A percentile compares a stretch with the other conserved stretches of the same genome.
Conservation (phyloP, 2,797 vertebrate genomes). For the Telmatherina bonti region DNA sequence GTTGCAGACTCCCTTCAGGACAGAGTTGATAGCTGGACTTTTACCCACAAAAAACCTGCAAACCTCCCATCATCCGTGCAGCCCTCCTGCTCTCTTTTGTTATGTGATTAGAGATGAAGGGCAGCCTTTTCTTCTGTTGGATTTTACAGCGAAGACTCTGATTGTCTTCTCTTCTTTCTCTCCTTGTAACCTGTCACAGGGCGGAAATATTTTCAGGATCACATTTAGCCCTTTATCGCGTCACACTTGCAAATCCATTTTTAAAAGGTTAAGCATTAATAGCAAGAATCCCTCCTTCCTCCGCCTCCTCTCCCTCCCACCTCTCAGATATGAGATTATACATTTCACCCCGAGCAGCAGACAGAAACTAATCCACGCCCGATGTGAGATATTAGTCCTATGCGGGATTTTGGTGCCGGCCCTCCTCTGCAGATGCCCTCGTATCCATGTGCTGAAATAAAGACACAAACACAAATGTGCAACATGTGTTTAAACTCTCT, state of each 20-base stretch:
- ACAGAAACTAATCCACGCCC: constrained; percentile 77
- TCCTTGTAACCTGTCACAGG: constrained; percentile 38
- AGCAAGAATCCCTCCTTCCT: constrained; percentile 62
- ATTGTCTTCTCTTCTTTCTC: constrained; percentile 43
- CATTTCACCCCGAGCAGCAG: constrained; percentile 78
- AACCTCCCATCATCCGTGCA: not conserved
- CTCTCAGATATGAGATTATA: constrained; percentile 79
- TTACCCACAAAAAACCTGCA: too few relatives aligned
- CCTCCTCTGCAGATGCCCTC: constrained; percentile 41
- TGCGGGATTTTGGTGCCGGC: constrained; percentile 58
- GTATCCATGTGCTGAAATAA: constrained; percentile 15
- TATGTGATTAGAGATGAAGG: constrained; percentile 39
- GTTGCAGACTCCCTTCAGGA: too few relatives aligned
- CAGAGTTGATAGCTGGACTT: too few relatives aligned
- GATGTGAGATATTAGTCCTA: constrained; percentile 60
- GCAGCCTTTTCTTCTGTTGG: constrained; percentile 22
- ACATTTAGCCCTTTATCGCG: constrained; percentile 70
- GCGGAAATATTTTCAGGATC: constrained; percentile 57
- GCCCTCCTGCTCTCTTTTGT: constrained; percentile 6
- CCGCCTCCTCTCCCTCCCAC: constrained; percentile 50
- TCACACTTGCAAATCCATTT: constrained; percentile 79
- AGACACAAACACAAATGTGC: constrained; percentile 13
- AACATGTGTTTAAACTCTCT: constrained; percentile 19
- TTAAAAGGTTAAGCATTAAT: constrained; percentile 81
- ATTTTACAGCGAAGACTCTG: constrained; percentile 27